phyloP scores from a whole-genome alignment of 2,113 vertebrate species.

The Sapajus apella region DNA sequence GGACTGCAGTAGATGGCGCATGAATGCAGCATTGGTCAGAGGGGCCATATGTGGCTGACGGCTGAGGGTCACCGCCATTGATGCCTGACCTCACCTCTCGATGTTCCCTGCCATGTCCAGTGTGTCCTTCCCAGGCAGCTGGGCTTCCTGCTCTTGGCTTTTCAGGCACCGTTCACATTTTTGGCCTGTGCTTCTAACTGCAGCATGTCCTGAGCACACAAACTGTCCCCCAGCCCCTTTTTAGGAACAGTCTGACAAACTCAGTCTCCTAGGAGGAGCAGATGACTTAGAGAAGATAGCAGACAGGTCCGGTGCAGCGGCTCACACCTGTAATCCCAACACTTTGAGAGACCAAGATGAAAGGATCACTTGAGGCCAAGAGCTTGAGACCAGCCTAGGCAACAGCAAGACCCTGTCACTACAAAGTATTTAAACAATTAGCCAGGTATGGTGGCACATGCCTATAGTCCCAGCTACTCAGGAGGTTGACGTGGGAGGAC shows the following conservation, averaged over 20 bases:
- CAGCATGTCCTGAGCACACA: background rate
- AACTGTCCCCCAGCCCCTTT: background rate
- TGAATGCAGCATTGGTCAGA: fast-evolving
- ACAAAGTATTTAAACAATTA: no score
- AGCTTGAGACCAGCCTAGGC: no score
- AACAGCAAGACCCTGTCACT: no score
- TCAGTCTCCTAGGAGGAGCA: background rate
- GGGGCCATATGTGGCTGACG: fast-evolving
- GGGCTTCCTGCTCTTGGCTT: background rate
- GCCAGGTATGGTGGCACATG: no score
- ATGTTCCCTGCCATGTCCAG: fast-evolving
- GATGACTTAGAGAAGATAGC: background rate
- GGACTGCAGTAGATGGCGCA: background rate
- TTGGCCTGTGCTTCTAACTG: background rate
- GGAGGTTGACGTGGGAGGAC: no score
- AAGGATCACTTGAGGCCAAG: no score
- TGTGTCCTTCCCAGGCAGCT: background rate
- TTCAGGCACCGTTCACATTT: fast-evolving
- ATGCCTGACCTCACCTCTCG: background rate
- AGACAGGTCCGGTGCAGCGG: background rate
- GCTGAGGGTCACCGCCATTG: background rate
- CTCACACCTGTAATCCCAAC: no score
- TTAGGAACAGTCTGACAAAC: background rate
- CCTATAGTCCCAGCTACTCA: no score
- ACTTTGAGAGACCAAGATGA: no score